Conservation (phyloP, 2,888 invertebrate genomes). For the Eupithecia subfuscata region DNA sequence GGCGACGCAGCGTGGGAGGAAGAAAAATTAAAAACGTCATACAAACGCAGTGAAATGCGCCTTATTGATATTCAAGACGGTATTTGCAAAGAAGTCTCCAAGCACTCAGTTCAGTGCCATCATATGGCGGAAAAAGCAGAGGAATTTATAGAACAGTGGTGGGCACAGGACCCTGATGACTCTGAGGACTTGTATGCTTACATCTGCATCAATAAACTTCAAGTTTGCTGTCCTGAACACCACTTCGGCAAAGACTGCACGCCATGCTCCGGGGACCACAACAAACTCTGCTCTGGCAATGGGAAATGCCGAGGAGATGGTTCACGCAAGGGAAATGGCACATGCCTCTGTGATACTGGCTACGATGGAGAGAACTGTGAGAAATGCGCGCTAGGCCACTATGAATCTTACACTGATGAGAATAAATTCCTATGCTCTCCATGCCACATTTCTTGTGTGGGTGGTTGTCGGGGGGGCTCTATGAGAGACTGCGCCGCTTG, state of each 20-base stretch:
- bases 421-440: conserved; percentile 89
- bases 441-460: conserved; percentile 92
- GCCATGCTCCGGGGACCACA: conserved; percentile 90
- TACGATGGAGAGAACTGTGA: conserved; percentile 92
- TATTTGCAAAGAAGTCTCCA: conserved; percentile 90
- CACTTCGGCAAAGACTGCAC: conserved; percentile 93
- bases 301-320: conserved; percentile 94
- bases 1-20: conserved; percentile 98
- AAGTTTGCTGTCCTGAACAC: conserved; percentile 92
- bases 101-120: conserved; percentile 92
- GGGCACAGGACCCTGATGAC: conserved; percentile 85
- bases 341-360: conserved; percentile 93
- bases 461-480: conserved; percentile 89
- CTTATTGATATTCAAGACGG: conserved; percentile 95
- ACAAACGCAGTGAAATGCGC: conserved; percentile 94
- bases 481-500: conserved; percentile 86
- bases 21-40: conserved; percentile 91
- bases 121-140: conserved; percentile 93
- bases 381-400: conserved; percentile 89
- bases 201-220: conserved; percentile 90
- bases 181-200: conserved; percentile 78
- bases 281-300: conserved; percentile 90
- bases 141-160: conserved; percentile 93
- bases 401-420: conserved; percentile 89
- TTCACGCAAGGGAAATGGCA: conserved; percentile 96